Conservation (phyloP, 2,113 vertebrate species). For the Paracanthobrama guichenoti region DNA sequence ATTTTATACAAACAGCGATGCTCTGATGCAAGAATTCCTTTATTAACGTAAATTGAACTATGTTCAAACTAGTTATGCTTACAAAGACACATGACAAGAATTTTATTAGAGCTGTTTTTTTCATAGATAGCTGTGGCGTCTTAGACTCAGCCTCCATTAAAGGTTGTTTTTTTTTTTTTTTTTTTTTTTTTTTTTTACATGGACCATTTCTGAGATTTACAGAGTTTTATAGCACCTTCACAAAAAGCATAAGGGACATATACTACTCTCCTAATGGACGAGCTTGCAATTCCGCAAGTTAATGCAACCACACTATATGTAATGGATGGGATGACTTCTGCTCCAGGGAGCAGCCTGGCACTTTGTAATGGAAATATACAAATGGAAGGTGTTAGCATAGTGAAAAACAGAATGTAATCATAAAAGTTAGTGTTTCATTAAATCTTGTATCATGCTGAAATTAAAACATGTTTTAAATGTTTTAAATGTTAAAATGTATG, state of each 20-base stretch:
- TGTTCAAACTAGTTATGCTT: constrained; percentile 4
- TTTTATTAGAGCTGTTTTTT: background rate
- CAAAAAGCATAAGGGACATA: constrained; percentile 47
- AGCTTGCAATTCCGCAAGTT: constrained; percentile 45
- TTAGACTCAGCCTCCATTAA: constrained; percentile 58
- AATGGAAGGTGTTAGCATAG: background rate
- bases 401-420: constrained; percentile 1
- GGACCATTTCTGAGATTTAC: constrained; percentile 59
- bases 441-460: background rate
- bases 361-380: constrained; percentile 2
- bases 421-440: background rate
- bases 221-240: constrained; percentile 59
- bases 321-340: constrained; percentile 41
- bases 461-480: background rate
- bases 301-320: constrained; percentile 50
- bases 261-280: constrained; percentile 45
- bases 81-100: background rate
- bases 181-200: constrained; percentile 60
- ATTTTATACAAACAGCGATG: constrained; percentile 1
- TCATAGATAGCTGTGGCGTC: background rate
- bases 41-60: constrained; percentile 9
- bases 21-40: constrained; percentile 25
- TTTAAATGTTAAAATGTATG: background rate
- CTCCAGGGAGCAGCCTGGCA: constrained; percentile 7
- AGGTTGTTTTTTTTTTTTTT: constrained; percentile 54